These are phyloP conservation scores for Sclerurus mexicanus DNA, from an alignment of 2,113 vertebrate genomes.

Conservation along the genomic window DNA sequence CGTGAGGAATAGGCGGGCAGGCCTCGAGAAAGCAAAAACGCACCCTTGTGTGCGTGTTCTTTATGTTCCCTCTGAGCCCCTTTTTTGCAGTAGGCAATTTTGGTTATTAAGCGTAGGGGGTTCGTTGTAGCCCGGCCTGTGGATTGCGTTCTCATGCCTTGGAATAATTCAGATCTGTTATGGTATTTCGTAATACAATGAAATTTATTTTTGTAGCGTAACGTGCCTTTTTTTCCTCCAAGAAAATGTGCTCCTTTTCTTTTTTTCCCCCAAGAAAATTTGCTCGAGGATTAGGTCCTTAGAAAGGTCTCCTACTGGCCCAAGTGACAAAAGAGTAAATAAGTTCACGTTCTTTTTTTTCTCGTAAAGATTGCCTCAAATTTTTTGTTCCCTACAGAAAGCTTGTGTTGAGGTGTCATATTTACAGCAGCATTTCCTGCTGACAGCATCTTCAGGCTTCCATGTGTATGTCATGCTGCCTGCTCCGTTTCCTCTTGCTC, in stretches of 20 bases:
- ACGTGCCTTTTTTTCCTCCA: background rate
- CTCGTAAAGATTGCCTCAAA: background rate
- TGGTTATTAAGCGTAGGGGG: background rate
- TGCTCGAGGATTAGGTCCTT: background rate
- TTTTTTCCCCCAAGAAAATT: background rate
- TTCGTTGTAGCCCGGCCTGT: background rate
- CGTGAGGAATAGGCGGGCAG: background rate
- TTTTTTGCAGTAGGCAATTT: background rate
- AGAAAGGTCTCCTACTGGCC: background rate
- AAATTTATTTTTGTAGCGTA: background rate
- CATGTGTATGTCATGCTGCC: background rate
- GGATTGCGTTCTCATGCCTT: background rate
- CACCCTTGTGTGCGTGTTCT: background rate
- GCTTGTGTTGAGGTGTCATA: background rate
- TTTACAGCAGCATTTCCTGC: constrained; percentile 18
- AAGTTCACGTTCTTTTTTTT: background rate
- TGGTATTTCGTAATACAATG: background rate
- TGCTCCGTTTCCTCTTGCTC: background rate
- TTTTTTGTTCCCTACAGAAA: background rate
- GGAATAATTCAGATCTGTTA: background rate
- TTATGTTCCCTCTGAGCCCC: background rate
- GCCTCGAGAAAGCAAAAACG: background rate
- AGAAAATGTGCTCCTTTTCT: background rate
- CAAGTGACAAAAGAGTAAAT: background rate
- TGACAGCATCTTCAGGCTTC: background rate